Percentiles rank a stretch among this genome's conserved stretches.
Evolutionary conservation across 2,888 invertebrate genomes (phyloP).

Genomic region (Brenthis ino): DNA sequence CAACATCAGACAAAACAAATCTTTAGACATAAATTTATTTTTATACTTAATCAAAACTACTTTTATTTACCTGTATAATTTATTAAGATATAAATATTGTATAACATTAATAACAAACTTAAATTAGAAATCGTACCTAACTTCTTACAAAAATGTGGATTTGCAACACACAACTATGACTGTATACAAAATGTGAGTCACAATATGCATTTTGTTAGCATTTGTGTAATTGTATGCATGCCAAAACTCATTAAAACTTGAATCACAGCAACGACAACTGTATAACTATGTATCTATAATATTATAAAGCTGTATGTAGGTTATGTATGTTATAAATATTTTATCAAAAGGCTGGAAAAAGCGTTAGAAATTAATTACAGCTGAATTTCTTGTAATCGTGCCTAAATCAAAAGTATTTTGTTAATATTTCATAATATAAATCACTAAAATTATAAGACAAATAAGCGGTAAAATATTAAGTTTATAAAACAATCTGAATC

Average conservation of each 20-base stretch:
- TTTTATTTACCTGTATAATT: too few species aligned
- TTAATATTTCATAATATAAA: too few species aligned
- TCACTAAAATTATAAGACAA: too few species aligned
- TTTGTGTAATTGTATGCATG: conserved; percentile 8
- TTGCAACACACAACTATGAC: conserved; percentile 3
- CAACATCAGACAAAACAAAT: too few species aligned
- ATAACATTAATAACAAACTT: not conserved
- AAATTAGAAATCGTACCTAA: not conserved
- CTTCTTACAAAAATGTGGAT: conserved; percentile 6
- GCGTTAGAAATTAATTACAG: not conserved
- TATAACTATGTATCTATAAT: conserved; percentile 4
- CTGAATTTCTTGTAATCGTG: too few species aligned
- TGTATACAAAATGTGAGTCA: conserved; percentile 15
- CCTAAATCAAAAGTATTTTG: too few species aligned
- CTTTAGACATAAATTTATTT: too few species aligned
- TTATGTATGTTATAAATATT: not conserved
- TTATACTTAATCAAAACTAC: too few species aligned
- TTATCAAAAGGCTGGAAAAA: not conserved
- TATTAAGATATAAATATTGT: not conserved
- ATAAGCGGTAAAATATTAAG: too few species aligned
- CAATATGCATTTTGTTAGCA: conserved; percentile 12
- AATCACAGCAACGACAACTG: conserved; percentile 9
- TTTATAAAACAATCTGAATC: not conserved
- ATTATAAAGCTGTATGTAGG: too few species aligned
- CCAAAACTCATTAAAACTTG: conserved; percentile 15